Conservation (phyloP, 2,113 vertebrate species). For the Centrocercus urophasianus region DNA sequence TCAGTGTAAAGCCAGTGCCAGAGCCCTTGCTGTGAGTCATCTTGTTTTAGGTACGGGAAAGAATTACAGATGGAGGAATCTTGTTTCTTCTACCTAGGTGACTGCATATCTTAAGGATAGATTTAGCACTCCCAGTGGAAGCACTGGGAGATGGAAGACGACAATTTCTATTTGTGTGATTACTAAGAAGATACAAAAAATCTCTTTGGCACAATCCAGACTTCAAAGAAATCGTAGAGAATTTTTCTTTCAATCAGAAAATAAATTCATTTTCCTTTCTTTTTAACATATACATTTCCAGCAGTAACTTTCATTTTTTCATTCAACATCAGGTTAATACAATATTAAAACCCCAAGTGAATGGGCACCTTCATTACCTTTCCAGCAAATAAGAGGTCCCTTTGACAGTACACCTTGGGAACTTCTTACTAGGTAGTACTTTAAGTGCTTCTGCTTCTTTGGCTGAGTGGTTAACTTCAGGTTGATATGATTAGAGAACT, state of each 20-base stretch:
- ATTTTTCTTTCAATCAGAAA: background rate
- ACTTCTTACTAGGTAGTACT: conserved; percentile 97
- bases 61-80: background rate
- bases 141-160: background rate
- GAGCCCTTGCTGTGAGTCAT: conserved; percentile 4
- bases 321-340: background rate
- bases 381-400: conserved; percentile 97
- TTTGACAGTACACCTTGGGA: conserved; percentile 94
- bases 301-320: background rate
- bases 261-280: background rate
- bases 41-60: background rate
- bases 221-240: background rate
- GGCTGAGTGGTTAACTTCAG: conserved; percentile 98
- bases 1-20: background rate
- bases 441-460: conserved; percentile 99
- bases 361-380: conserved; percentile 82
- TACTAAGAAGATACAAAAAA: background rate
- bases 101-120: background rate
- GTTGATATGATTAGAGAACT: conserved; percentile 99
- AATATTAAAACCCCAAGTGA: background rate
- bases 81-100: background rate
- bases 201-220: background rate
- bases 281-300: background rate
- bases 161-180: background rate
- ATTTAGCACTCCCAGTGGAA: background rate